phyloP scores from a whole-genome alignment of 2,113 vertebrate genomes.

The Silurus meridionalis region DNA sequence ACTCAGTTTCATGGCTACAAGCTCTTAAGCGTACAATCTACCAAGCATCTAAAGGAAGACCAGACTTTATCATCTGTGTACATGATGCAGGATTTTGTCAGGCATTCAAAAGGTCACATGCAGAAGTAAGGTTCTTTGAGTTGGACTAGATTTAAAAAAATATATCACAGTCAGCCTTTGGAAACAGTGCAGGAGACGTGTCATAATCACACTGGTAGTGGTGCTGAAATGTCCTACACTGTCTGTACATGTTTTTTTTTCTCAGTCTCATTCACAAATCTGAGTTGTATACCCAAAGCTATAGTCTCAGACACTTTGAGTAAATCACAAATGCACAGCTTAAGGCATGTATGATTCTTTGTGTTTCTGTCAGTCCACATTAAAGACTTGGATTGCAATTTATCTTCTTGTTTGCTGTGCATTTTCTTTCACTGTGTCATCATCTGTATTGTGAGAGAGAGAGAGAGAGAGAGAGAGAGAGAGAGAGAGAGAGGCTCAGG shows the following conservation, averaged over 20 bases:
- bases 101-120: background rate
- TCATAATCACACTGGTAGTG: background rate
- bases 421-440: conserved; percentile 19
- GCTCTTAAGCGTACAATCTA: background rate
- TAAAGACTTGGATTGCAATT: conserved; percentile 29
- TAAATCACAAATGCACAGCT: background rate
- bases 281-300: background rate
- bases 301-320: too few relatives aligned
- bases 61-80: background rate
- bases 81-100: background rate
- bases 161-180: background rate
- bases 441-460: background rate
- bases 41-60: background rate
- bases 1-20: background rate
- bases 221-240: background rate
- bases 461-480: background rate
- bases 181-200: background rate
- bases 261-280: background rate
- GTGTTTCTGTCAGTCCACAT: background rate
- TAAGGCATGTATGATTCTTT: background rate
- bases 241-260: background rate
- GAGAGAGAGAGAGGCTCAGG: background rate
- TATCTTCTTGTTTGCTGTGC: conserved; percentile 30
- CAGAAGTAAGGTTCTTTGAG: background rate
- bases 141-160: background rate